Conservation (phyloP, 2,888 invertebrate species). For the Apamea sordens region DNA sequence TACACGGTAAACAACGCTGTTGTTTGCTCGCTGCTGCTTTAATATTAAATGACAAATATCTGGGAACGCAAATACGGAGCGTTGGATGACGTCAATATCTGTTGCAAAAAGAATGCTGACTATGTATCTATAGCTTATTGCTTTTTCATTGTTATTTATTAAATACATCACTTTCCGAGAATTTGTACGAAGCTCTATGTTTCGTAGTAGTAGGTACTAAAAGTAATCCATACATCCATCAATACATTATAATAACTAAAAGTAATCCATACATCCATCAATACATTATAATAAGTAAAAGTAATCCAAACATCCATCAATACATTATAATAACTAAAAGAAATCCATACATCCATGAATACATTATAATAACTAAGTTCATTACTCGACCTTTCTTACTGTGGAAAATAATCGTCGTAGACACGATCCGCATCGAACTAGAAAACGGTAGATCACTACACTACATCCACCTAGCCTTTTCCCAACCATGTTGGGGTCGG, state of each 20-base stretch:
- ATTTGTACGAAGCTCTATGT: not conserved
- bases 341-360: not conserved
- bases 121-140: not conserved
- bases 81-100: slow-evolving; percentile 35
- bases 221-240: not conserved
- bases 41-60: slow-evolving; percentile 54
- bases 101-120: slow-evolving; percentile 6
- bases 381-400: not conserved
- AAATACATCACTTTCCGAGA: not conserved
- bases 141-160: not conserved
- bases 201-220: not conserved
- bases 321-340: not conserved
- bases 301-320: not conserved
- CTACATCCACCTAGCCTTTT: not conserved
- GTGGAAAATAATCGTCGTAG: not conserved
- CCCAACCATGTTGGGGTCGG: not conserved
- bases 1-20: slow-evolving; percentile 58
- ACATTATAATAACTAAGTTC: not conserved
- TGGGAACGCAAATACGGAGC: slow-evolving; percentile 39
- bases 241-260: not conserved
- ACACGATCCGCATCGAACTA: not conserved
- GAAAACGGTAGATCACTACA: not conserved
- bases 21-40: slow-evolving; percentile 48
- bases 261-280: not conserved
- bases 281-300: not conserved